These are phyloP conservation scores for Holothuria leucospilota DNA, from an alignment of 53 echinoderm and acorn worm species.

Conservation along the genomic window DNA sequence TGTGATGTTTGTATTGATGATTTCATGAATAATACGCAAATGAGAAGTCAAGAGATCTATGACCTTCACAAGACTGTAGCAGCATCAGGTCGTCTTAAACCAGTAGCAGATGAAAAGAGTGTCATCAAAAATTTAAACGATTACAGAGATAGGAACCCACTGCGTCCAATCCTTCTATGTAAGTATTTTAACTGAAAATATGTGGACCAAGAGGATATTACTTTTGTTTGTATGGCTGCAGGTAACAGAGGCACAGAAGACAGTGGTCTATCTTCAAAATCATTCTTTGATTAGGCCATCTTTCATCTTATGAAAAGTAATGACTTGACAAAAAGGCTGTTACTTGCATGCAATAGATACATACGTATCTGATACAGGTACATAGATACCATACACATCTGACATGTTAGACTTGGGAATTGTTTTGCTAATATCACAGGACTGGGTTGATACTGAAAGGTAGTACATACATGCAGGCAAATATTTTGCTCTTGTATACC, in stretches of 20 bases:
- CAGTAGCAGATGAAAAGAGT: conserved; percentile 51
- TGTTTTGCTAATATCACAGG: too few species aligned
- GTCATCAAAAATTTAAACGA: conserved; percentile 78
- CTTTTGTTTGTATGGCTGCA: too few species aligned
- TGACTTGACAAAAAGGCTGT: too few species aligned
- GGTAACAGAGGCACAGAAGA: background rate
- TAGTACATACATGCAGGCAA: too few species aligned
- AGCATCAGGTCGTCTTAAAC: conserved; percentile 48
- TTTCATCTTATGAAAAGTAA: too few species aligned
- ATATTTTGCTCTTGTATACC: too few species aligned
- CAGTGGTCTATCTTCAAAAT: background rate
- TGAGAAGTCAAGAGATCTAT: conserved; percentile 73
- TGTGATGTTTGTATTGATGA: conserved; percentile 99
- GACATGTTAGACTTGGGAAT: too few species aligned
- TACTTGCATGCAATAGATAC: too few species aligned
- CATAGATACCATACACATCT: too few species aligned
- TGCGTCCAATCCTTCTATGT: conserved; percentile 84
- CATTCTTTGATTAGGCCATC: background rate
- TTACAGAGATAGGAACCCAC: conserved; percentile 92
- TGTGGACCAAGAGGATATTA: too few species aligned
- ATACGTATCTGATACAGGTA: too few species aligned
- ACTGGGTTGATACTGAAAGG: too few species aligned
- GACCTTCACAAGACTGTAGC: conserved; percentile 73
- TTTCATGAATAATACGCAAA: conserved; percentile 82
- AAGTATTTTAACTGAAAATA: conserved; percentile 1